Evolutionary conservation across 2,113 vertebrate species (phyloP).

Genomic region (Vimba vimba): DNA sequence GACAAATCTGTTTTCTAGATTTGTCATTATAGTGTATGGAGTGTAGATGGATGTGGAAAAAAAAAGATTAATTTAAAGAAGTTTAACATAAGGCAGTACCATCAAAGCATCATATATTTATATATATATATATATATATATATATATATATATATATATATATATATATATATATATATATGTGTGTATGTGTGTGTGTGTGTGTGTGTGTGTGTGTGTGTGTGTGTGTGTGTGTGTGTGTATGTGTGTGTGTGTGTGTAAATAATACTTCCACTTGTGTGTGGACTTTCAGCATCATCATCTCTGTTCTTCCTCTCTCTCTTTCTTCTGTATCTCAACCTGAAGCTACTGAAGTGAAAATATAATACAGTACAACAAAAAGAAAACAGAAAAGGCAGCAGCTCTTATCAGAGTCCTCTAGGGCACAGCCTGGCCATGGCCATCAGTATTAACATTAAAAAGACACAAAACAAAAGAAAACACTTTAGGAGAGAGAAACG

Average conservation of each 20-base stretch:
- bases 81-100: too few species aligned
- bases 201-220: too few species aligned
- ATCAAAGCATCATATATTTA: too few species aligned
- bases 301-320: slow-evolving; percentile 9
- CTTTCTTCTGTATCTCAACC: slow-evolving; percentile 22
- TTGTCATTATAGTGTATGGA: too few species aligned
- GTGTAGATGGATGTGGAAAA: too few species aligned
- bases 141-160: too few species aligned
- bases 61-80: too few species aligned
- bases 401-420: slow-evolving; percentile 64
- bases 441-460: slow-evolving; percentile 57
- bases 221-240: too few species aligned
- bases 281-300: slow-evolving; percentile 12
- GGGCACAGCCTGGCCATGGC: slow-evolving; percentile 56
- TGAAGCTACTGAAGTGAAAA: slow-evolving; percentile 34
- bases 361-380: slow-evolving; percentile 48
- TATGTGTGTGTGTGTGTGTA: too few species aligned
- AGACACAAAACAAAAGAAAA: slow-evolving; percentile 53
- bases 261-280: background rate
- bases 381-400: slow-evolving; percentile 40
- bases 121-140: too few species aligned
- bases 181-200: too few species aligned
- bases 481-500: slow-evolving; percentile 37
- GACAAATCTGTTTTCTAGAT: too few species aligned
- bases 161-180: background rate